phyloP scores from a whole-genome alignment of 2,888 invertebrate species.

The Lordiphosa andalusiaca region DNA sequence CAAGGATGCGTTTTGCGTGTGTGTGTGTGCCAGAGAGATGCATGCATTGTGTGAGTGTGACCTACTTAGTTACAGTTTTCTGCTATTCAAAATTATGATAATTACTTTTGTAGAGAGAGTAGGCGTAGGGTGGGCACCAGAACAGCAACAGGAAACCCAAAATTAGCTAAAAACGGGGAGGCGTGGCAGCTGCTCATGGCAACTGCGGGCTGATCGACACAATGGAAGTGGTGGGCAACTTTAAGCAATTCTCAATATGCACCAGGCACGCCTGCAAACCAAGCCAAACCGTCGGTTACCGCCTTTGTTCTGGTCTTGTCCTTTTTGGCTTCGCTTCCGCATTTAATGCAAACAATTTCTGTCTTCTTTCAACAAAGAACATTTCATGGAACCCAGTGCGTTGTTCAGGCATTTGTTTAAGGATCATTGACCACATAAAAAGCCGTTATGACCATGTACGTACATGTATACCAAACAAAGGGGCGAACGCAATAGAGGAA shows the following conservation, averaged over 20 bases:
- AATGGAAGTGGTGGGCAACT: background rate
- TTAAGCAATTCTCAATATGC: conserved; percentile 26
- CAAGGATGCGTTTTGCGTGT: conserved; percentile 27
- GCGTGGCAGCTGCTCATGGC: conserved; percentile 22
- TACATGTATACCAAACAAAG: conserved; percentile 4
- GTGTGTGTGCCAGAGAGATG: background rate
- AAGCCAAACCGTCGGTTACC: background rate
- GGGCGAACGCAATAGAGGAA: conserved; percentile 13
- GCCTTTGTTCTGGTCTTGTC: conserved; percentile 11
- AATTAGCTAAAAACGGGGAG: conserved; percentile 3
- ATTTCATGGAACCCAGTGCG: conserved; percentile 38
- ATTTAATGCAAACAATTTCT: conserved; percentile 28
- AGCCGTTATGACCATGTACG: conserved; percentile 60
- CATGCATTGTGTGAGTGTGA: conserved; percentile 25
- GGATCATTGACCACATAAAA: conserved; percentile 73
- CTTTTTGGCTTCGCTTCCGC: conserved; percentile 34
- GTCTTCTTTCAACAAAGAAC: conserved; percentile 28
- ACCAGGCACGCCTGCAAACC: conserved; percentile 30
- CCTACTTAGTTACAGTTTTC: conserved; percentile 28
- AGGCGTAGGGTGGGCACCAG: conserved; percentile 11
- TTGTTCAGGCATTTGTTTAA: conserved; percentile 39
- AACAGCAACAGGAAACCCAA: conserved; percentile 13
- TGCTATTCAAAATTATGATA: conserved; percentile 13
- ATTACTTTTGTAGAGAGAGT: conserved; percentile 12
- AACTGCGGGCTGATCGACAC: conserved; percentile 25